Conservation (phyloP, 2,113 vertebrate species). For the Aramus guarauna region DNA sequence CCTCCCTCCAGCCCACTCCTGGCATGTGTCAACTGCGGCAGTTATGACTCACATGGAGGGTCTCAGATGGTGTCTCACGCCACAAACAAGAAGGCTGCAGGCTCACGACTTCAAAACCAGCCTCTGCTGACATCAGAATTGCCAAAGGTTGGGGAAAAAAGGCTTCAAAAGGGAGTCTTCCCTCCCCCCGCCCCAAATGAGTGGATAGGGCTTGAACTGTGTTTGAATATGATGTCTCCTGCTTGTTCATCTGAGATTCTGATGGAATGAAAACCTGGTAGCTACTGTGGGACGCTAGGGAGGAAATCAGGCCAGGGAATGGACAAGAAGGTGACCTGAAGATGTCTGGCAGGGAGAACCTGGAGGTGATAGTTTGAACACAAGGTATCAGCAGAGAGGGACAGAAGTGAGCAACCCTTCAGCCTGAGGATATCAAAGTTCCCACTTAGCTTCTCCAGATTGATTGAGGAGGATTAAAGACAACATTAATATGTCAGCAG, state of each 20-base stretch:
- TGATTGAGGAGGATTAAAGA: not conserved
- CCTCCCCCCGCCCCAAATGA: no score
- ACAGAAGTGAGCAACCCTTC: not conserved
- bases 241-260: not conserved
- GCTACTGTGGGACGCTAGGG: not conserved
- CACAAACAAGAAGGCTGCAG: not conserved
- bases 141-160: not conserved
- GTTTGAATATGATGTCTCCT: not conserved
- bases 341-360: not conserved
- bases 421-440: not conserved
- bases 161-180: rapidly evolving
- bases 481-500: not conserved
- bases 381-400: not conserved
- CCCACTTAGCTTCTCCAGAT: not conserved
- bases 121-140: not conserved
- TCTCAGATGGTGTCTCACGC: not conserved
- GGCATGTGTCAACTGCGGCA: not conserved
- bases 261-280: not conserved
- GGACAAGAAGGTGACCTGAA: not conserved
- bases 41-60: not conserved
- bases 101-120: not conserved
- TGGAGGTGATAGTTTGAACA: not conserved
- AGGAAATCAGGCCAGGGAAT: not conserved
- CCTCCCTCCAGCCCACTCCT: not conserved
- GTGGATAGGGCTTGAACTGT: not conserved